A percentile compares a stretch with the other conserved stretches of the same genome.
These are phyloP conservation scores for Phoebastria nigripes DNA, from an alignment of 2,797 vertebrate genomes.

Conservation along the genomic window DNA sequence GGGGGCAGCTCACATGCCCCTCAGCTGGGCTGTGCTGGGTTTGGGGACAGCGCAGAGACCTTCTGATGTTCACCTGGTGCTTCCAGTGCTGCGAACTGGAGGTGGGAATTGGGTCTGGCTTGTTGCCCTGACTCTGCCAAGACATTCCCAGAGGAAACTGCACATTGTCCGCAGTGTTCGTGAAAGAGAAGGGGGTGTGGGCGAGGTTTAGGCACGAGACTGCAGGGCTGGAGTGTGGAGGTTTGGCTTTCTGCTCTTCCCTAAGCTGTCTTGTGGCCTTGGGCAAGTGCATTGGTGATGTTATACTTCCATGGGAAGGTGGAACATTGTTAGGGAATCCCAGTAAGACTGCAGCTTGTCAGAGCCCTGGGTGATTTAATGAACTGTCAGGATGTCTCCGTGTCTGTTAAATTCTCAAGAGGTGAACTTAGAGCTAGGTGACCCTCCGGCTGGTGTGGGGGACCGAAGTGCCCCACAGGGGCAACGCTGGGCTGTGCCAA, in stretches of 20 bases:
- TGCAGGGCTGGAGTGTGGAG: neutral
- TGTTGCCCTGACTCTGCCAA: neutral
- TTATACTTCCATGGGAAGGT: neutral
- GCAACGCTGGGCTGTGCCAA: neutral
- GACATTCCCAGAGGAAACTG: accelerated
- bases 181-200: neutral
- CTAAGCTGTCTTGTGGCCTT: neutral
- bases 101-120: neutral
- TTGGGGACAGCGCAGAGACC: neutral
- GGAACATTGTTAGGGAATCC: neutral
- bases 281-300: neutral
- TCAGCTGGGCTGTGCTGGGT: neutral
- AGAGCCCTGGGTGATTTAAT: neutral
- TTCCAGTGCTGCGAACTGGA: neutral
- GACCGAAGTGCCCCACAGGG: neutral
- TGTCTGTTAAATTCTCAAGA: neutral
- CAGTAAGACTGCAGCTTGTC: neutral
- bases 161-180: accelerated
- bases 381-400: neutral
- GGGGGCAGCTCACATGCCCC: neutral
- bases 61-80: neutral
- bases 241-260: neutral
- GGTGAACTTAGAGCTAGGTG: neutral
- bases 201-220: neutral
- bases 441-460: no score